Base-by-base conservation (phyloP, 2,888 invertebrate genomes). In the Hypselothyrea guttata region DNA sequence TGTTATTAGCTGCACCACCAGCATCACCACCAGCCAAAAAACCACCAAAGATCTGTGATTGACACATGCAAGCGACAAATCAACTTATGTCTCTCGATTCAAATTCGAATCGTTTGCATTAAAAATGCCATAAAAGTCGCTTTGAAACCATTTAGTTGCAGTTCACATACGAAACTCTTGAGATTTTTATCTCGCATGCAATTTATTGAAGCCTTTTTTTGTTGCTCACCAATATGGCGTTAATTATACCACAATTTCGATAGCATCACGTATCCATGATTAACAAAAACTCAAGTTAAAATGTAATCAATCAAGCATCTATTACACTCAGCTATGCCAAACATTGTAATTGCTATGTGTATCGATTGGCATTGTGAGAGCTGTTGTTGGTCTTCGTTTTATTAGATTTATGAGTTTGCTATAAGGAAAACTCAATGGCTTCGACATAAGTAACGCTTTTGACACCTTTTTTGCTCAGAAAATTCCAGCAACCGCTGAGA, bases 221-320 rank as follows among this genome's bases (percentile, higher is more conserved):
- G 71, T 35, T 22, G n/a, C 34, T 71, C 60, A 71, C 86, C 81
- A 81, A 85, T 86, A 84, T 84, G 84, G 81, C 73, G 77, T 73
- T 85, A 82, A 82, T 82, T 82, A 84, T 86, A 54, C 71, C 78
- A 84, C 82, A 71, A 66, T 82, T 84, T 86, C 71, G 81, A 84
- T 81, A 84, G 78, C 81, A 84, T 81, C 81, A 85, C 81, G 81
- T 85, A 71, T 66, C 77, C 77, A 74, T 81, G 77, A 85, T 81
- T 77, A 81, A 74, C 66, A 61, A 81, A 71, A 84, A 22, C 2
- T 22, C 22, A 22, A 5, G 22, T 5, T 4, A 22, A 22, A 54
- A 53, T 35, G 73, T 69, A 84, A 84, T 79, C 78, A 79, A 79
- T 84, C 85, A 84, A 54, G 51, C 68, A 77, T 77, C 71, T 66